Base-by-base conservation (phyloP, 1,140 invertebrate species). In the Drosophila grimshawi region DNA sequence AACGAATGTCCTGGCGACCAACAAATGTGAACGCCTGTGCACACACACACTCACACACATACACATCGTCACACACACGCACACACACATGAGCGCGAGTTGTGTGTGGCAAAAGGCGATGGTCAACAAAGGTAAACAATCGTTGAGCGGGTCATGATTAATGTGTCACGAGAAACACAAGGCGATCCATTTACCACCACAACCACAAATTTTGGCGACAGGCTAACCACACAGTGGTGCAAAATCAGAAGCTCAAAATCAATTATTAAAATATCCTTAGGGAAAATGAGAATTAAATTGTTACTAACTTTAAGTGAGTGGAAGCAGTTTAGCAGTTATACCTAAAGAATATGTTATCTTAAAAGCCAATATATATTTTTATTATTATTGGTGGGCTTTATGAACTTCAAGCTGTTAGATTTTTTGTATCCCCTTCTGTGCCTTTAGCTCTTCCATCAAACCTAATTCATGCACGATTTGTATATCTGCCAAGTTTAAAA, bases 71-170 rank as follows among this genome's bases (percentile, higher is more conserved):
- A n/a, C 46, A 51, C 29, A 35, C 19, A 19, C n/a, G n/a, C 19
- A 57, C 7, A 57, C 46, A 39, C 29, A 43, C 37, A 32, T 8
- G 32, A 35, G 27, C 51, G 53, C 10, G 63, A 53, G 32, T 60
- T 19, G 19, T 19, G 19, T 53, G 56, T 59, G 43, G 37, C 11
- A 11, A 49, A 49, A 57, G 62, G 48, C 65, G 61, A 77, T 53
- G 51, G 48, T 35, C 81, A 53, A 27, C 72, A 51, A 53, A 81
- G 86, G 81, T 89, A 85, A 89, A 89, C 78, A 80, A 80, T 70
- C 85, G 80, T 88, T 89, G 85, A 85, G 85, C 77, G 69, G 85
- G 85, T 89, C 85, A 83, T 88, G 85, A 88, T 88, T 88, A 88
- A 88, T 88, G 85, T 88, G 85, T 78, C 85, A 88, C 77, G 85